Conservation (phyloP, 2,888 invertebrate species). For the Calliopum simillimum region DNA sequence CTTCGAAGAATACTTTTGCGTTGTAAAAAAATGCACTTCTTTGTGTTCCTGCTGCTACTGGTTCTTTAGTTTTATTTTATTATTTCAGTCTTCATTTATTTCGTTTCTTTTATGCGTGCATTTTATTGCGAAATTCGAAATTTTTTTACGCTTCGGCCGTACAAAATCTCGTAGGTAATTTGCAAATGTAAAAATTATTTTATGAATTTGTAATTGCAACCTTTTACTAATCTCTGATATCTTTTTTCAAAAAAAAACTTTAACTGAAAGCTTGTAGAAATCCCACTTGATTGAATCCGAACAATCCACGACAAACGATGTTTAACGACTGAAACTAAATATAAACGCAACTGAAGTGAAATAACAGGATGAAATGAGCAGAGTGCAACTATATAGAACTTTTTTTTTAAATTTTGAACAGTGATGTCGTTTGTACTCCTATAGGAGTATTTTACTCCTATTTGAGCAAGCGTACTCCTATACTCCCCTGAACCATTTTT, state of each 20-base stretch:
- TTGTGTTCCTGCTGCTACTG: neutral
- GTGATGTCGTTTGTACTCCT: no score
- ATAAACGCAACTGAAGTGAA: slow-evolving; percentile 8
- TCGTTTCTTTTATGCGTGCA: neutral
- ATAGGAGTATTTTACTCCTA: no score
- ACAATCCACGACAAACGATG: slow-evolving; percentile 28
- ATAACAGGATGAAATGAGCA: no score
- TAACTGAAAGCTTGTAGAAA: slow-evolving; percentile 12
- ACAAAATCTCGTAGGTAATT: neutral
- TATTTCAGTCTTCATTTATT: slow-evolving; percentile 6
- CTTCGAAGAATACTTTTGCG: no score
- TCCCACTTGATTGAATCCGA: neutral
- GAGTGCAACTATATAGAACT: no score
- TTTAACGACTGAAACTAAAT: slow-evolving; percentile 32
- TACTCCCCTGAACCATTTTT: no score
- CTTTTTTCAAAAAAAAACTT: slow-evolving; percentile 10
- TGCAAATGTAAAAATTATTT: slow-evolving; percentile 11
- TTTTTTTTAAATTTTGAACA: no score
- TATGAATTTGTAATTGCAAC: slow-evolving; percentile 12
- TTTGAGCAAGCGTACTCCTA: no score
- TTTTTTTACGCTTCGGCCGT: neutral
- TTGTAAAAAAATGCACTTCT: no score
- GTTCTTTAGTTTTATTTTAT: neutral
- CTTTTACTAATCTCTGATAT: neutral
- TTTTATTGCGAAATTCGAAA: no score